phyloP scores from a whole-genome alignment of 2,888 invertebrate species.

The Kuschelorhynchus macadamiae region DNA sequence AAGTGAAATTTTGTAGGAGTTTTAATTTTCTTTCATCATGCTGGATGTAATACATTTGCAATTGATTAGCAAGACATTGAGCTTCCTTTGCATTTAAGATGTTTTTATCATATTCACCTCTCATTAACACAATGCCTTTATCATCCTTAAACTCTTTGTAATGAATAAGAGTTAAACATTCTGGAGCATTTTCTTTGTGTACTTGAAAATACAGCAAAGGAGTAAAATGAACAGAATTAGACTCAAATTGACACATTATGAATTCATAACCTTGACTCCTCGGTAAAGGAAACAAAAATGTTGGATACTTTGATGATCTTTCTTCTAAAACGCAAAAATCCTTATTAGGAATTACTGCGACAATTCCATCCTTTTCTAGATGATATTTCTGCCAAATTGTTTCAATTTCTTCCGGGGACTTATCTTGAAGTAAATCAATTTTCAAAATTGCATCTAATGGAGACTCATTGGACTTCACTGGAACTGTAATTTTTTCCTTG shows the following conservation, averaged over 20 bases:
- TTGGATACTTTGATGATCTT: slow-evolving; percentile 74
- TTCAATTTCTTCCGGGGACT: slow-evolving; percentile 79
- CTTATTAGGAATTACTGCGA: slow-evolving; percentile 78
- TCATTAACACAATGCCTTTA: slow-evolving; percentile 86
- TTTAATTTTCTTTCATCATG: slow-evolving; percentile 74
- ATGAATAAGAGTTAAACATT: slow-evolving; percentile 85
- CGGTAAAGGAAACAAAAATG: slow-evolving; percentile 86
- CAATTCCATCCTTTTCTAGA: slow-evolving; percentile 73
- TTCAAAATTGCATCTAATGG: slow-evolving; percentile 82
- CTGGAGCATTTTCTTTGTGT: slow-evolving; percentile 91
- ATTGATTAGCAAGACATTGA: slow-evolving; percentile 87
- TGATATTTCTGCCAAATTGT: slow-evolving; percentile 88
- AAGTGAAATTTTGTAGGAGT: slow-evolving; percentile 79
- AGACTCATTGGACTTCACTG: slow-evolving; percentile 63
- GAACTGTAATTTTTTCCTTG: slow-evolving; percentile 68
- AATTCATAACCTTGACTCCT: slow-evolving; percentile 89
- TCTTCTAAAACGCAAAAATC: slow-evolving; percentile 74
- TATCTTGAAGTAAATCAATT: slow-evolving; percentile 80
- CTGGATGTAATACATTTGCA: slow-evolving; percentile 86
- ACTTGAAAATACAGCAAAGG: slow-evolving; percentile 88
- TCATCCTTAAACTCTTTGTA: slow-evolving; percentile 80
- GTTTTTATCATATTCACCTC: slow-evolving; percentile 88
- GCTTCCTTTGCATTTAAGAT: slow-evolving; percentile 84
- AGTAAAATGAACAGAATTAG: slow-evolving; percentile 85
- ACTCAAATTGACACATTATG: slow-evolving; percentile 82